Conservation (phyloP, 2,113 vertebrate species). For the Chelonoidis abingdonii region DNA sequence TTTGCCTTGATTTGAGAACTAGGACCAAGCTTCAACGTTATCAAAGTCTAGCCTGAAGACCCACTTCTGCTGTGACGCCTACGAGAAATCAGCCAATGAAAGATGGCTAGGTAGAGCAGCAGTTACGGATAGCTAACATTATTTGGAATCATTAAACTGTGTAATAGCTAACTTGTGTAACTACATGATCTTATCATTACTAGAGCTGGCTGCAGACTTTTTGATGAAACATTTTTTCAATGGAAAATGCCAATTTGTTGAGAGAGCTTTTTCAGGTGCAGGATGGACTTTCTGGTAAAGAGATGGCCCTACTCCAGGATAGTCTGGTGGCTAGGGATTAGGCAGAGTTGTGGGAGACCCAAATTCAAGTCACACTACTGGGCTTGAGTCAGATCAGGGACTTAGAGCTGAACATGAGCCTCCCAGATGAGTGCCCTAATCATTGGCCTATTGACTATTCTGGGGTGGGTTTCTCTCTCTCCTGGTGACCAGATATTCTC, state of each 20-base stretch:
- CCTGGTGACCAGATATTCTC: too few species aligned
- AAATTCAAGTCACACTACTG: neutral
- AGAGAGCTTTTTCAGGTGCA: neutral
- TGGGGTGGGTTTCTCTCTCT: neutral
- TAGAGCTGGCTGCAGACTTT: neutral
- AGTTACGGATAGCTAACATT: neutral
- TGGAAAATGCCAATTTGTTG: neutral
- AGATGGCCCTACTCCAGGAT: neutral
- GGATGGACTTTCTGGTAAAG: neutral
- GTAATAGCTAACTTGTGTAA: neutral
- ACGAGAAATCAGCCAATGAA: neutral
- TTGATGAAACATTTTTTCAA: neutral
- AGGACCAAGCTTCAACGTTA: neutral
- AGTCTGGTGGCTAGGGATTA: neutral
- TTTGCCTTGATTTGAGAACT: constrained; percentile 2
- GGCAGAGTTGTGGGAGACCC: neutral
- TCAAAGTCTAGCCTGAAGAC: neutral
- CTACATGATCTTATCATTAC: neutral
- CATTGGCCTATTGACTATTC: neutral
- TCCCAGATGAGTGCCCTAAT: neutral
- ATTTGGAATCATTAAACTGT: neutral
- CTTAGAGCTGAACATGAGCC: neutral
- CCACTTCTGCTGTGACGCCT: neutral
- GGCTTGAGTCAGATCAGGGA: neutral
- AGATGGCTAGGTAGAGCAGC: neutral